These are phyloP conservation scores for Trichoplax adhaerens DNA, from an alignment of 37 sponge, comb jelly and placozoan species.

Conservation along the genomic window DNA sequence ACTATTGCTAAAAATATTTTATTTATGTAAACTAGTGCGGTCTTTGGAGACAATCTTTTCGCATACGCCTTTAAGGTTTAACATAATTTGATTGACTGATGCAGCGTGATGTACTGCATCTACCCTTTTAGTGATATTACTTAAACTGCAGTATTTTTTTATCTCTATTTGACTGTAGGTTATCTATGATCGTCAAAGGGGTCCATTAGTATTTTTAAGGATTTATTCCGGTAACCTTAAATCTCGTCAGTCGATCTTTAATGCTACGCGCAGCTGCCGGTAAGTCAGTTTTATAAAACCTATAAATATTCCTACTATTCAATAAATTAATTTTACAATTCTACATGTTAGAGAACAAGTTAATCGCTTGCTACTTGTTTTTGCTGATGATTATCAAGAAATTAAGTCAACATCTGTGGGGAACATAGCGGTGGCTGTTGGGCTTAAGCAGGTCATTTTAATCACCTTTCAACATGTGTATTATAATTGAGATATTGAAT, in stretches of 20 bases:
- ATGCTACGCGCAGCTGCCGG: slow-evolving; percentile 26
- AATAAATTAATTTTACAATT: neutral
- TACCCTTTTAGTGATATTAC: neutral
- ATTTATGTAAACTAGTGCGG: slow-evolving; percentile 21
- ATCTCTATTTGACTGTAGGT: slow-evolving; percentile 16
- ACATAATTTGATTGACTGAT: neutral
- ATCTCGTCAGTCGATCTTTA: slow-evolving; percentile 37
- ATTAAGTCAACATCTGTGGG: slow-evolving; percentile 33
- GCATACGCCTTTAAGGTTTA: slow-evolving; percentile 74
- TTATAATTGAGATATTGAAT: too few relatives aligned
- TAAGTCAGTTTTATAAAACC: slow-evolving; percentile 5
- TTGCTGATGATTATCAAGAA: slow-evolving; percentile 59
- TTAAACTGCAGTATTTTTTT: neutral
- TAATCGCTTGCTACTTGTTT: slow-evolving; percentile 30
- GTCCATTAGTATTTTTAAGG: slow-evolving; percentile 63
- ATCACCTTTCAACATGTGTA: neutral
- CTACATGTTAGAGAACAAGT: slow-evolving; percentile 40
- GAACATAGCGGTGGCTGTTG: slow-evolving; percentile 68
- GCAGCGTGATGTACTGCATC: neutral
- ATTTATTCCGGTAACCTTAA: slow-evolving; percentile 48
- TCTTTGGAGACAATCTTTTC: slow-evolving; percentile 24
- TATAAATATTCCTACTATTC: neutral
- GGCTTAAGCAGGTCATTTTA: slow-evolving; percentile 52
- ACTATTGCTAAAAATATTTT: neutral
- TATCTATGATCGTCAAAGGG: slow-evolving; percentile 42